phyloP scores from a whole-genome alignment of 2,113 vertebrate species.

The Ploceus nigricollis region DNA sequence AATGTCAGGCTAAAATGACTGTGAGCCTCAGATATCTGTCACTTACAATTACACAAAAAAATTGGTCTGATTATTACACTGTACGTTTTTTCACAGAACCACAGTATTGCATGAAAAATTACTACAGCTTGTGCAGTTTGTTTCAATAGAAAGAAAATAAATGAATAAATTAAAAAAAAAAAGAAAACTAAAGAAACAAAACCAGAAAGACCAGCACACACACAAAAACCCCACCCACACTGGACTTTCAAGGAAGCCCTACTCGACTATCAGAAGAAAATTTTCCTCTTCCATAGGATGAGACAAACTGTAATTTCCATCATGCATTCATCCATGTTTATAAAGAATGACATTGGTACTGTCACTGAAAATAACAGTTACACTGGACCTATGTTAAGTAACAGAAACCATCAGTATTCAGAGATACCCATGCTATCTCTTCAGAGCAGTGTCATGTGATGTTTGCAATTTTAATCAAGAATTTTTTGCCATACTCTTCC shows the following conservation, averaged over 20 bases:
- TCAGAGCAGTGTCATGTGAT: background rate
- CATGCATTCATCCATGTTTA: background rate
- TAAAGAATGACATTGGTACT: background rate
- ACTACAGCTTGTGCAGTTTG: background rate
- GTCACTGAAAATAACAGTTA: background rate
- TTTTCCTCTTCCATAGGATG: background rate
- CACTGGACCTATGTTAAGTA: background rate
- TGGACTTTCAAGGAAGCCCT: background rate
- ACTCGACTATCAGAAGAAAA: background rate
- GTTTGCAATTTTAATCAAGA: background rate
- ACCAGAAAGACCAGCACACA: background rate
- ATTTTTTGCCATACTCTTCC: background rate
- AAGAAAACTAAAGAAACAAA: background rate
- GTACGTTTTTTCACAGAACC: background rate
- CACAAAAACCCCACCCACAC: background rate
- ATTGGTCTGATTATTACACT: slow-evolving; percentile 32
- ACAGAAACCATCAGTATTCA: background rate
- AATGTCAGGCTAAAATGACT: slow-evolving; percentile 68
- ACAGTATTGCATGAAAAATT: slow-evolving; percentile 30
- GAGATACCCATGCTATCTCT: background rate
- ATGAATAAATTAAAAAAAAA: background rate
- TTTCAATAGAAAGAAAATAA: background rate
- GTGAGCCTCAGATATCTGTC: slow-evolving; percentile 60
- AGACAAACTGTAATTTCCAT: background rate
- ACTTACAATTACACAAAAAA: slow-evolving; percentile 62